Evolutionary conservation across 2,888 invertebrate genomes (phyloP).

Genomic region (Meta bourneti): DNA sequence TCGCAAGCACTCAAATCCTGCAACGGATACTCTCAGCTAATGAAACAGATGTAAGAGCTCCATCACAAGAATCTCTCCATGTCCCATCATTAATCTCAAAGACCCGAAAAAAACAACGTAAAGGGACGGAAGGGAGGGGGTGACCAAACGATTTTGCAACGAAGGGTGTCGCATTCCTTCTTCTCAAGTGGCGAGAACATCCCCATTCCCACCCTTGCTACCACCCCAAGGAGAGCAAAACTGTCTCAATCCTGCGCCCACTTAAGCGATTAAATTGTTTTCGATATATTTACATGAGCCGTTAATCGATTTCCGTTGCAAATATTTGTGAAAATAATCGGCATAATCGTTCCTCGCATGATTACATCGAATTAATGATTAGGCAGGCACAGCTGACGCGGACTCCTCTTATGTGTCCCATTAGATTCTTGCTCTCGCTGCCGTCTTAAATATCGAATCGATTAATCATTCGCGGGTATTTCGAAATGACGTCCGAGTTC

Average conservation of each 20-base stretch:
- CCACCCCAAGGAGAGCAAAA: conserved; percentile 1
- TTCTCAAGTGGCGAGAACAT: conserved; percentile 9
- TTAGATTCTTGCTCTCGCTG: background rate
- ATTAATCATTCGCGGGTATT: conserved; percentile 61
- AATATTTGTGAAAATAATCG: conserved; percentile 55
- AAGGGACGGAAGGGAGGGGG: background rate
- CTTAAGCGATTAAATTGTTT: conserved; percentile 43
- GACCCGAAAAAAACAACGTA: background rate
- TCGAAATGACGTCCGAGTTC: conserved; percentile 49
- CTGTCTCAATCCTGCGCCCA: conserved; percentile 29
- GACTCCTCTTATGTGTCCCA: background rate
- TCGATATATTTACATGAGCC: conserved; percentile 40
- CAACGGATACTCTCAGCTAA: background rate
- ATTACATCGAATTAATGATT: conserved; percentile 42
- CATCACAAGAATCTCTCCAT: background rate
- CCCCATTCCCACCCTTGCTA: background rate
- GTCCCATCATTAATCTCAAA: conserved; percentile 23
- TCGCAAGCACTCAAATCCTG: background rate
- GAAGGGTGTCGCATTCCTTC: conserved; percentile 30
- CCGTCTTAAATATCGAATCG: conserved; percentile 21
- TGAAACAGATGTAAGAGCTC: background rate
- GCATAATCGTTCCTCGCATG: conserved; percentile 16
- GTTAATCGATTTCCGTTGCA: conserved; percentile 41
- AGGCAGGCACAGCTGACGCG: background rate
- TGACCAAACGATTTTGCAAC: background rate